Conservation (phyloP, 2,797 vertebrate genomes). For the Gymnopithys bicolor region DNA sequence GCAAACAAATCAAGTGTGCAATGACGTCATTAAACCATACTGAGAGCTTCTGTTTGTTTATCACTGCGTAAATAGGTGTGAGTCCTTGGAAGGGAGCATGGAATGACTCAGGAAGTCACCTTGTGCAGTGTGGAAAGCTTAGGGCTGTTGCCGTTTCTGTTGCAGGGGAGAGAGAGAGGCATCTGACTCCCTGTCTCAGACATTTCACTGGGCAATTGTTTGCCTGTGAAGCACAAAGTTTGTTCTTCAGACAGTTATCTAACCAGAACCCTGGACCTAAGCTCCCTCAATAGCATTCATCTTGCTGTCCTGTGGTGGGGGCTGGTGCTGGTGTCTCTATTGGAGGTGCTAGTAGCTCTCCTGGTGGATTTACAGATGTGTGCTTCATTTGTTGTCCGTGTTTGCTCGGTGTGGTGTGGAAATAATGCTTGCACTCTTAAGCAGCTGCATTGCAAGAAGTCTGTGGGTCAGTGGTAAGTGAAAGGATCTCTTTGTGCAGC, state of each 20-base stretch:
- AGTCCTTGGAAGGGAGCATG: neutral
- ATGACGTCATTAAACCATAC: neutral
- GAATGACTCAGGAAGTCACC: neutral
- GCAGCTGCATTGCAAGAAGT: neutral
- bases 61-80: neutral
- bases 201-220: neutral
- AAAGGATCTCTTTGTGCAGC: neutral
- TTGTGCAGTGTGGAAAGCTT: neutral
- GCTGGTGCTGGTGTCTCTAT: neutral
- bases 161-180: neutral
- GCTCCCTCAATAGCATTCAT: neutral
- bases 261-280: neutral
- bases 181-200: neutral
- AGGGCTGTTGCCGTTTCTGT: neutral
- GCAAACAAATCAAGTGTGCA: neutral
- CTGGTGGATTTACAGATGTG: neutral
- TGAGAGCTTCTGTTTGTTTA: slow-evolving; percentile 2
- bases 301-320: neutral
- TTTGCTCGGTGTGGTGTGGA: neutral
- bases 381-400: neutral
- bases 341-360: neutral
- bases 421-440: neutral
- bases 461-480: neutral
- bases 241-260: neutral
- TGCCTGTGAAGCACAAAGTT: neutral